phyloP scores from a whole-genome alignment of 2,797 vertebrate species.

The Spondyliosoma cantharus region DNA sequence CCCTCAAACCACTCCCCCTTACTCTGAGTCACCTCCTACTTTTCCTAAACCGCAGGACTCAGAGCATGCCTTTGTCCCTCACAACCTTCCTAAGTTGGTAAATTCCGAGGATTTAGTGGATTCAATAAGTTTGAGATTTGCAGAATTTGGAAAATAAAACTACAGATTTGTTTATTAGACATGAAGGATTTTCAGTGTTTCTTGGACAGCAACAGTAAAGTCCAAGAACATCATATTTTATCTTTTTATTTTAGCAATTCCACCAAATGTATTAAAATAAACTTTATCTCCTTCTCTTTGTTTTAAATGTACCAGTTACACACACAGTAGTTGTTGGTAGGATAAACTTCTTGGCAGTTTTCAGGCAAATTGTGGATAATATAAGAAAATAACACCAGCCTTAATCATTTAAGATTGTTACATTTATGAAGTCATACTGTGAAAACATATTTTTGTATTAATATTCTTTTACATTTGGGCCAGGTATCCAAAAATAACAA shows the following conservation, averaged over 20 bases:
- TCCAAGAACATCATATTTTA: neutral
- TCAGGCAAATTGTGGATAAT: neutral
- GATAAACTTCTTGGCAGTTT: neutral
- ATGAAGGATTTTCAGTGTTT: slow-evolving; percentile 3
- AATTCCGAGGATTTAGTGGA: slow-evolving; percentile 24
- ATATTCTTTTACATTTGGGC: neutral
- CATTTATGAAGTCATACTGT: neutral
- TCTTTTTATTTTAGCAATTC: slow-evolving; percentile 2
- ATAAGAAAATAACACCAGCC: neutral
- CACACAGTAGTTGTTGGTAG: neutral
- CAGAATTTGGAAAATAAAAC: slow-evolving; percentile 21
- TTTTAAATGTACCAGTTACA: neutral
- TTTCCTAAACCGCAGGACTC: slow-evolving; percentile 60
- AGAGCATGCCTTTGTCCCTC: slow-evolving; percentile 61
- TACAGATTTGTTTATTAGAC: neutral
- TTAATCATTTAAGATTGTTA: neutral
- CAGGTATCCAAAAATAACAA: neutral
- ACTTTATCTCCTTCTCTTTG: neutral
- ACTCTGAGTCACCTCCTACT: slow-evolving; percentile 64
- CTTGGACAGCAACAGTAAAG: neutral
- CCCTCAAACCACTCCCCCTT: slow-evolving; percentile 73
- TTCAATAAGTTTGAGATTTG: slow-evolving; percentile 43
- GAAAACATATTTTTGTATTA: neutral
- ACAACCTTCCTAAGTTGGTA: slow-evolving; percentile 48
- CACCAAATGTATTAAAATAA: neutral